phyloP scores from a whole-genome alignment of 2,113 vertebrate genomes.

The Lepus europaeus region DNA sequence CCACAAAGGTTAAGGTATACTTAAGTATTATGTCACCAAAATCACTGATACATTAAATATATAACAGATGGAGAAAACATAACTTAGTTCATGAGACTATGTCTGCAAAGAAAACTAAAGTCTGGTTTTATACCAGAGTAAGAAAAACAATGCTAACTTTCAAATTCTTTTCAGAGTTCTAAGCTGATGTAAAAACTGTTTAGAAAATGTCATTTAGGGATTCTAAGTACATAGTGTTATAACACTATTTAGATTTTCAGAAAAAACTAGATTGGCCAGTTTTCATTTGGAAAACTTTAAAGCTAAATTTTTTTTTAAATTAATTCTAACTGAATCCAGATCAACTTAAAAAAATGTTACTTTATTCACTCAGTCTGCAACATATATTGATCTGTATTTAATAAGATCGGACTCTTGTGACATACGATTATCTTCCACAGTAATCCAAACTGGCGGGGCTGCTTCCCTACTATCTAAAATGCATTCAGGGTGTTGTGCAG shows the following conservation, averaged over 20 bases:
- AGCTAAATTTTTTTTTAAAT: neutral
- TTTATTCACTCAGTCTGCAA: neutral
- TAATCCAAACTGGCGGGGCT: neutral
- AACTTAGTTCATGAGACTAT: conserved; percentile 45
- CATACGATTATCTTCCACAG: neutral
- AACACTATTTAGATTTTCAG: neutral
- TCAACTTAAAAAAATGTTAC: neutral
- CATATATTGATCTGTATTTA: neutral
- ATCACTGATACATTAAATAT: conserved; percentile 6
- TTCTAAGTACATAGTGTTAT: conserved; percentile 28
- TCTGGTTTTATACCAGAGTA: conserved; percentile 31
- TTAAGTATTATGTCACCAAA: conserved; percentile 49
- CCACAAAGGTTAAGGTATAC: conserved; percentile 6
- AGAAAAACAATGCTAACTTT: conserved; percentile 15
- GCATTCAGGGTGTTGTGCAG: neutral
- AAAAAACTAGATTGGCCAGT: neutral
- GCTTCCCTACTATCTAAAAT: neutral
- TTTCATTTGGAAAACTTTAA: conserved; percentile 57
- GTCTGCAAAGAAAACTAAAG: conserved; percentile 56
- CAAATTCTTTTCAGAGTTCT: conserved; percentile 4
- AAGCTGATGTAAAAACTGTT: conserved; percentile 3
- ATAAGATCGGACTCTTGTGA: neutral
- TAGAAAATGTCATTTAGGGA: neutral
- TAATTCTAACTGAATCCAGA: conserved; percentile 4
- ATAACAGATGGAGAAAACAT: conserved; percentile 38